Conservation (phyloP, 2,113 vertebrate genomes). For the Atherinomorus stipes region DNA sequence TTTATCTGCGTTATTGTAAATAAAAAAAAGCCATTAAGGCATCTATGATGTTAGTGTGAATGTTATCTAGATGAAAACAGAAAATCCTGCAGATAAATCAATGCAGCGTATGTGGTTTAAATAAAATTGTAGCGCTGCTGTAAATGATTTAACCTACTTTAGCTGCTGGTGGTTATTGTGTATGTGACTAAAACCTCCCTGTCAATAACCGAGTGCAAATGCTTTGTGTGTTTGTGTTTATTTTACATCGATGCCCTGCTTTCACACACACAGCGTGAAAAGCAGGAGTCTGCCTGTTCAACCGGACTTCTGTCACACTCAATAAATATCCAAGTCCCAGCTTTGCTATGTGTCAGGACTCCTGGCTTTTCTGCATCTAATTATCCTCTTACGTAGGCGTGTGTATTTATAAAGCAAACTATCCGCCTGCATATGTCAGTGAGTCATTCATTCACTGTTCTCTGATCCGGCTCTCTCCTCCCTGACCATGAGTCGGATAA, state of each 20-base stretch:
- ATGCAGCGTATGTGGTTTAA: no score
- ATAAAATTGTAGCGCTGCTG: not conserved
- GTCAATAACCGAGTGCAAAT: not conserved
- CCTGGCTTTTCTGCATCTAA: constrained; percentile 30
- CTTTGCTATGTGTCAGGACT: constrained; percentile 5
- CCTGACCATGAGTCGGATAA: constrained; percentile 17
- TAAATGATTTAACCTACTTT: constrained; percentile 15
- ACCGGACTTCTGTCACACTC: constrained; percentile 25
- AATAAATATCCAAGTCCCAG: not conserved
- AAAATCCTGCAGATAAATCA: no score
- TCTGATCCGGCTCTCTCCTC: constrained; percentile 29
- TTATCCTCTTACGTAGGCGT: constrained; percentile 41
- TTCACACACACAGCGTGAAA: constrained; percentile 35
- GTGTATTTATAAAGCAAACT: constrained; percentile 35
- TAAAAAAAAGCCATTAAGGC: no score
- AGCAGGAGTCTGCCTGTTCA: constrained; percentile 38
- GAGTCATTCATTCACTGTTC: constrained; percentile 36
- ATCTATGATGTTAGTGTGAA: no score
- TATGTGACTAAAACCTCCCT: not conserved
- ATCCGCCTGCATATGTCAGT: constrained; percentile 40
- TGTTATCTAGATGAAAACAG: no score
- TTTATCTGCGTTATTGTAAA: no score
- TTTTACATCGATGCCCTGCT: constrained; percentile 26
- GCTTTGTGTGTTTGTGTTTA: constrained; percentile 36
- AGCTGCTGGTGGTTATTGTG: constrained; percentile 23